Conservation (phyloP, 2,888 invertebrate genomes). For the Alitta virens region DNA sequence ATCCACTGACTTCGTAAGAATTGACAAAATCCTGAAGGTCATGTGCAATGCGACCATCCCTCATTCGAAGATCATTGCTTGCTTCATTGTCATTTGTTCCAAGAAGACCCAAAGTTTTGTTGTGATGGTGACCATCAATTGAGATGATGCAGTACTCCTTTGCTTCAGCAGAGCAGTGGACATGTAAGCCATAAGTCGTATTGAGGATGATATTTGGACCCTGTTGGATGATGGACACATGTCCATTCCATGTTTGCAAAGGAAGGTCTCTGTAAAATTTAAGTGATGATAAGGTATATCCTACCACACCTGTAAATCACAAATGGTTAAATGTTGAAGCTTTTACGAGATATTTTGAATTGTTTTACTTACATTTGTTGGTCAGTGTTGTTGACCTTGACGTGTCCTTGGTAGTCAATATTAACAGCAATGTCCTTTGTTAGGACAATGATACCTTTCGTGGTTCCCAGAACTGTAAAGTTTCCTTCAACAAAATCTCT, state of each 20-base stretch:
- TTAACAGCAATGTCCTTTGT: neutral
- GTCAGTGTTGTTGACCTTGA: neutral
- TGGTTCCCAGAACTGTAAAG: neutral
- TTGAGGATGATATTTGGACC: neutral
- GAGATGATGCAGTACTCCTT: neutral
- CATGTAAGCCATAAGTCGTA: neutral
- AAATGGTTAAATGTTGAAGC: no score
- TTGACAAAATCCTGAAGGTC: neutral
- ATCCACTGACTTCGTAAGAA: conserved; percentile 1
- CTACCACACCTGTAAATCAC: no score
- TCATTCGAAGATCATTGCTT: neutral
- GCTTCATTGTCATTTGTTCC: conserved; percentile 3
- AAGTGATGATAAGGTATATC: no score
- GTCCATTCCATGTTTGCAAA: neutral
- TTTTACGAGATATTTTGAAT: no score
- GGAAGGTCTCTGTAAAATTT: neutral
- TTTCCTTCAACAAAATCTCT: conserved; percentile 3
- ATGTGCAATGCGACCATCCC: neutral
- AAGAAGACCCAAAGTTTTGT: conserved; percentile 1
- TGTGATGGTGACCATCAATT: neutral
- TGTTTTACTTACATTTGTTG: neutral
- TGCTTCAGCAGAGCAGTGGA: neutral
- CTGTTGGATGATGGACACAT: neutral
- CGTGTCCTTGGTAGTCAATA: neutral
- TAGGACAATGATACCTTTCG: neutral